Evolutionary conservation across 1,140 invertebrate genomes (phyloP).

Genomic region (Drosophila kurseongensis): DNA sequence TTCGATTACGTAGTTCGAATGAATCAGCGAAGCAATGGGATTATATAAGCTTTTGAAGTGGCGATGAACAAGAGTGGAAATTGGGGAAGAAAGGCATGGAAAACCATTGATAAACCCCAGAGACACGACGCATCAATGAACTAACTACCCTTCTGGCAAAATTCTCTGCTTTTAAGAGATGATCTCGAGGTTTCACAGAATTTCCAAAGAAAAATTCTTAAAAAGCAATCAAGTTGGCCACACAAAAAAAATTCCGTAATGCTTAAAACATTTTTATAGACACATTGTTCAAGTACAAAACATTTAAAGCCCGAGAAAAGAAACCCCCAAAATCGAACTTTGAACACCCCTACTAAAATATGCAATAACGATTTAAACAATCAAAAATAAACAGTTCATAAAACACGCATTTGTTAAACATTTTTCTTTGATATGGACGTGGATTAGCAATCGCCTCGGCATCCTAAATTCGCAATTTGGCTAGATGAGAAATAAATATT

Average conservation of each 20-base stretch:
- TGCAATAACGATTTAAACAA: conserved; percentile 29
- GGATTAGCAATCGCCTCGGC: conserved; percentile 18
- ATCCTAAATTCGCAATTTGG: conserved; percentile 41
- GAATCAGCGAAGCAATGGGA: conserved; percentile 36
- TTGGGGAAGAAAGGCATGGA: neutral
- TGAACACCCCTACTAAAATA: conserved; percentile 2
- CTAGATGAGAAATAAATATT: conserved; percentile 60
- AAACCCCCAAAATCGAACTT: conserved; percentile 11
- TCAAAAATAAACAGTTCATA: conserved; percentile 51
- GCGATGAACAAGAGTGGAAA: neutral
- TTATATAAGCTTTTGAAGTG: conserved; percentile 30
- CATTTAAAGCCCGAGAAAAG: neutral
- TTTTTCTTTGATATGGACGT: conserved; percentile 1
- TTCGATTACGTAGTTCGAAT: conserved; percentile 44
- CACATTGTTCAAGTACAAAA: conserved; percentile 13
- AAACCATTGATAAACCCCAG: conserved; percentile 30
- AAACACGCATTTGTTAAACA: conserved; percentile 34
- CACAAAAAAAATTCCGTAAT: conserved; percentile 4
- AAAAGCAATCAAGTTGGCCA: conserved; percentile 10
- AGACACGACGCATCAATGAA: conserved; percentile 15
- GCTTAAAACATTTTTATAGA: conserved; percentile 8
- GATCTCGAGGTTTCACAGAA: neutral
- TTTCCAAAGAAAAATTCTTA: neutral
- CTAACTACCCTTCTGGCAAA: conserved; percentile 1
- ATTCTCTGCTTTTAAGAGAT: neutral